phyloP scores from a whole-genome alignment of 92 coral and sea anemone genomes.

The Epizoanthus illoricatus region DNA sequence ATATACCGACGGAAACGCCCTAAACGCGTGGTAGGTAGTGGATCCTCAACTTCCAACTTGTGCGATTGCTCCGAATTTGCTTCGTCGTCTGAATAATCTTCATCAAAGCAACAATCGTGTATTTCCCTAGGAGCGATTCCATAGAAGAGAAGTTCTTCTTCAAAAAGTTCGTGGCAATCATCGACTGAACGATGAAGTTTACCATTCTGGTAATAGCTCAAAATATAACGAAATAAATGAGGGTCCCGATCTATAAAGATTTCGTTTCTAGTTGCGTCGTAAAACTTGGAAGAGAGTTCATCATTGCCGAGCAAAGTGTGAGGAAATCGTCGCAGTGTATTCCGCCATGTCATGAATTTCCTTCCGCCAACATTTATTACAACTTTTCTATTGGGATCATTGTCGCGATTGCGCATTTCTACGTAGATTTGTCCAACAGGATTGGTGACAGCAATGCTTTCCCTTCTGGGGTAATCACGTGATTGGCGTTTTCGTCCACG shows the following conservation, averaged over 20 bases:
- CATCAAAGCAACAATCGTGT: slow-evolving; percentile 94
- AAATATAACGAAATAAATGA: slow-evolving; percentile 83
- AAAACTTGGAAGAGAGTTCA: slow-evolving; percentile 68
- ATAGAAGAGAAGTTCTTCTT: slow-evolving; percentile 82
- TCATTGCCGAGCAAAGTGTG: slow-evolving; percentile 87
- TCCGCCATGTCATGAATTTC: slow-evolving; percentile 83
- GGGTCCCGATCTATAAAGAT: slow-evolving; percentile 96
- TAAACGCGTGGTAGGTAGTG: slow-evolving; percentile 9
- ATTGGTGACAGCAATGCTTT: not conserved
- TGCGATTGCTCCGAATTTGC: slow-evolving; percentile 57
- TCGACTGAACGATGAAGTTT: slow-evolving; percentile 92
- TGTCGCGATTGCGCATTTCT: not conserved
- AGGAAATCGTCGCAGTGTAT: slow-evolving; percentile 85
- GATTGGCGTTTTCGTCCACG: slow-evolving; percentile 7
- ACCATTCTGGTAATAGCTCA: slow-evolving; percentile 93
- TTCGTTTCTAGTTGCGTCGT: slow-evolving; percentile 80
- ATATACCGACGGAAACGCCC: slow-evolving; percentile 63
- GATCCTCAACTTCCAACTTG: slow-evolving; percentile 41
- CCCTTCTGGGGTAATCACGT: slow-evolving; percentile 9
- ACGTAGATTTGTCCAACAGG: not conserved
- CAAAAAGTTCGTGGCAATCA: slow-evolving; percentile 83
- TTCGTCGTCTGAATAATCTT: slow-evolving; percentile 68
- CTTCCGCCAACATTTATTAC: slow-evolving; percentile 95
- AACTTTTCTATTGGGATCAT: slow-evolving; percentile 60
- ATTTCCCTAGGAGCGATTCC: slow-evolving; percentile 82